Conservation (phyloP, 2,797 vertebrate species). For the Cercopithecus mitis region DNA sequence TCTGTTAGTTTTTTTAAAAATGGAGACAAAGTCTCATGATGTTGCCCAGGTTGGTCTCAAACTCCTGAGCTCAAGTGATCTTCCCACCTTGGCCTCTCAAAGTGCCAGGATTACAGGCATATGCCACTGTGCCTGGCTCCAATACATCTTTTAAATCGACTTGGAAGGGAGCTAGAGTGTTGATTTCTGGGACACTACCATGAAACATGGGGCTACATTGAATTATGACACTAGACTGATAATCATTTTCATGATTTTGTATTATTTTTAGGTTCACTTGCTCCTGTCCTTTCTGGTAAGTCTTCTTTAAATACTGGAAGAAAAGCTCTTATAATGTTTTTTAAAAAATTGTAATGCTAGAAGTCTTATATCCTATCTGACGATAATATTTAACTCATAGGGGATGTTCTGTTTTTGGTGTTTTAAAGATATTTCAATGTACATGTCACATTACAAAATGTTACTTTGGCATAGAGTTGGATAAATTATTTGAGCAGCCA, state of each 20-base stretch:
- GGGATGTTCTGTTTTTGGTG: not conserved
- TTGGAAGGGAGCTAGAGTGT: not conserved
- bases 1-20: not conserved
- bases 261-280: constrained; percentile 43
- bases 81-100: not conserved
- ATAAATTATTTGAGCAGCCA: not conserved
- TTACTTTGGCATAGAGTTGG: not conserved
- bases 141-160: not conserved
- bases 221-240: not conserved
- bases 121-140: not conserved
- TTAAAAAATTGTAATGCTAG: not conserved
- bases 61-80: not conserved
- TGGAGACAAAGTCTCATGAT: not conserved
- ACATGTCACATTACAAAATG: not conserved
- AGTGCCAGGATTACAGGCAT: not conserved
- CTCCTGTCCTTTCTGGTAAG: constrained; percentile 68
- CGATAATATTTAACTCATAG: constrained; percentile 19
- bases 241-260: constrained; percentile 36
- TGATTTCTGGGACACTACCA: not conserved
- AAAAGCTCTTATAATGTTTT: constrained; percentile 10
- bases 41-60: not conserved
- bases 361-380: not conserved
- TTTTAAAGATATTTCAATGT: constrained; percentile 7
- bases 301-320: constrained; percentile 50
- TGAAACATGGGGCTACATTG: not conserved